Conservation (phyloP, 2,888 invertebrate species). For the Parnassius smintheus region DNA sequence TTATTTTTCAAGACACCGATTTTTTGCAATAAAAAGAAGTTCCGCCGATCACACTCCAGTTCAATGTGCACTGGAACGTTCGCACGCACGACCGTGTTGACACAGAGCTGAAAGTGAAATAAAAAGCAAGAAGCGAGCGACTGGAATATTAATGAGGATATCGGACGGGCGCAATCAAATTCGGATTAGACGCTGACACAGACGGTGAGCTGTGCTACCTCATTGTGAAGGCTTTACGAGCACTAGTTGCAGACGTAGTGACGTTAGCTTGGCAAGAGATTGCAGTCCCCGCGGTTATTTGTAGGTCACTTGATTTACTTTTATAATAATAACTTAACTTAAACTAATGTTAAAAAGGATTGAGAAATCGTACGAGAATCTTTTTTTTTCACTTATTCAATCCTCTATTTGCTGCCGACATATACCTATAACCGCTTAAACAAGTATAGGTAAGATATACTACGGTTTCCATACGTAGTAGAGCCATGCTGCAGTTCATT, state of each 20-base stretch:
- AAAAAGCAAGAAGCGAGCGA: constrained; percentile 17
- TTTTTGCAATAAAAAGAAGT: constrained; percentile 20
- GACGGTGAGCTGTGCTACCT: constrained; percentile 1
- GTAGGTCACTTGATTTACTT: not conserved
- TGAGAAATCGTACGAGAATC: no score
- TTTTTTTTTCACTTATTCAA: no score
- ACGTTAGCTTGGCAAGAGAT: not conserved
- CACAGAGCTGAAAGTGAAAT: constrained; percentile 15
- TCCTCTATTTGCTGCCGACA: no score
- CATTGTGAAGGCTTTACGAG: constrained; percentile 40
- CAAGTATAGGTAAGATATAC: no score
- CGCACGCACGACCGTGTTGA: constrained; percentile 25
- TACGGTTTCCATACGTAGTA: no score
- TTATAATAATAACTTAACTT: not conserved
- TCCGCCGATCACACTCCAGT: constrained; percentile 3
- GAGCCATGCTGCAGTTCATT: no score
- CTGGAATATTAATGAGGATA: constrained; percentile 32
- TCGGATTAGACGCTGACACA: constrained; percentile 35
- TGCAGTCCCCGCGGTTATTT: not conserved
- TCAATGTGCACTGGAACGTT: not conserved
- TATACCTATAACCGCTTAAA: no score
- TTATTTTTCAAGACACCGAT: constrained; percentile 4
- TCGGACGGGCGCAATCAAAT: constrained; percentile 40
- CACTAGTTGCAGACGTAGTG: not conserved
- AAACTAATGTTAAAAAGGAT: no score